Base-by-base conservation (phyloP, 2,888 invertebrate genomes). In the Meliscaeva auricollis region DNA sequence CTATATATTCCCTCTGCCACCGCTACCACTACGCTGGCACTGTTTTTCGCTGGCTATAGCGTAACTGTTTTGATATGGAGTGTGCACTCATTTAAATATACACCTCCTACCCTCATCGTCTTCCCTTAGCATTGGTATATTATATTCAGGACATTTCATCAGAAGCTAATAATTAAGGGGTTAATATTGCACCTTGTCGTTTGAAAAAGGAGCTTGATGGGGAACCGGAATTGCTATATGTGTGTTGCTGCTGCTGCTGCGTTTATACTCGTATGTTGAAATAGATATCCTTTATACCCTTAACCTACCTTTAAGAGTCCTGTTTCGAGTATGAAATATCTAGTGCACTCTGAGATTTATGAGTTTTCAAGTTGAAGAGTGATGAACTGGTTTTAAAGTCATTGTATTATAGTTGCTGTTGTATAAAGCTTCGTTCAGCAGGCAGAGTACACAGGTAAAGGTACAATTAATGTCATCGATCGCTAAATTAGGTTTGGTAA, bases 151-250 rank as follows among this genome's bases (percentile, higher is more conserved):
- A 69, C 64, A 73, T 68, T 70, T 79, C 79, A 84, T 75, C 70
- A 60, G 75, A 52, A 72, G 76, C 84, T 81, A 76, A 85, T 85
- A 85, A 85, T 85, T 85, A 85, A 81, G 66, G 77, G 85, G 76
- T 76, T 73, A 85, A 81, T 77, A 77, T 80, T 74, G 75, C 62
- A 68, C 75, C 62, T 30, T 66, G 50, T 50, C 66, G 48, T 50
- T 38, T 35, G 66, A 35, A 38, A 48, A 48, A 66, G 32, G 3
- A 15, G 7, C 15, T 30, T 3, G 15, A 48, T 41, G 26, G n/a
- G 30, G 13, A 32, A 22, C 38, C 17, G n/a, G 52, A 68, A 50
- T 17, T 15, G 38, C n/a, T n/a, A n/a, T n/a, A n/a, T n/a, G n/a
- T n/a, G n/a, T n/a, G n/a, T n/a, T n/a, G n/a, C 17, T 64, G 32